phyloP scores from a whole-genome alignment of 2,113 vertebrate genomes.

The Lampris megalopsis region DNA sequence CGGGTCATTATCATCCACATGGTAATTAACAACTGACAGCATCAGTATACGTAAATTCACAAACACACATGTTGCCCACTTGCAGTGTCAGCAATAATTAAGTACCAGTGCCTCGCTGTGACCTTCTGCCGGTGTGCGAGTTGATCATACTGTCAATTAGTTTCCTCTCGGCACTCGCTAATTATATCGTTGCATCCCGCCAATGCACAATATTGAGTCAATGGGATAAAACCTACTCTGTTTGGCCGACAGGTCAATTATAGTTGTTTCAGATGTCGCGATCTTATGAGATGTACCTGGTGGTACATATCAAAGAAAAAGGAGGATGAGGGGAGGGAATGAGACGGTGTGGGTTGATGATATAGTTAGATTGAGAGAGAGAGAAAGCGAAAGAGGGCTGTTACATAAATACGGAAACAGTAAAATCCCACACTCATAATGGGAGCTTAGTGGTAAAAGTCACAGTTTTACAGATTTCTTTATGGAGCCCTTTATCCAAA shows the following conservation, averaged over 20 bases:
- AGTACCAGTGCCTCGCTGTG: conserved; percentile 50
- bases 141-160: conserved; percentile 72
- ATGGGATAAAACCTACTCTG: conserved; percentile 30
- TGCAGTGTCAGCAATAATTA: conserved; percentile 71
- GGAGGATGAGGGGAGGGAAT: neutral
- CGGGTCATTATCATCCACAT: too few relatives aligned
- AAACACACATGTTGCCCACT: conserved; percentile 7
- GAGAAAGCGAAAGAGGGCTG: neutral
- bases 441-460: too few relatives aligned
- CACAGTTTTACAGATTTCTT: too few relatives aligned
- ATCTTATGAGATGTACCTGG: conserved; percentile 45
- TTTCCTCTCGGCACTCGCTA: conserved; percentile 53
- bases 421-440: neutral
- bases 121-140: conserved; percentile 56
- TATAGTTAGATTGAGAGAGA: neutral
- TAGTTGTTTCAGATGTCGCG: conserved; percentile 50
- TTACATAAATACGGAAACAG: neutral
- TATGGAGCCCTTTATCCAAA: too few relatives aligned
- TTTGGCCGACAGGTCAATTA: conserved; percentile 53
- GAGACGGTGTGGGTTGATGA: neutral
- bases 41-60: neutral
- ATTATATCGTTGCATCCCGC: conserved; percentile 67
- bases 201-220: conserved; percentile 42
- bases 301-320: neutral
- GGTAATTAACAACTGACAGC: too few relatives aligned